Percentiles rank a stretch among this genome's conserved stretches.
These are phyloP conservation scores for Ceratina australensis DNA, from an alignment of 1,140 invertebrate species.

Conservation along the genomic window DNA sequence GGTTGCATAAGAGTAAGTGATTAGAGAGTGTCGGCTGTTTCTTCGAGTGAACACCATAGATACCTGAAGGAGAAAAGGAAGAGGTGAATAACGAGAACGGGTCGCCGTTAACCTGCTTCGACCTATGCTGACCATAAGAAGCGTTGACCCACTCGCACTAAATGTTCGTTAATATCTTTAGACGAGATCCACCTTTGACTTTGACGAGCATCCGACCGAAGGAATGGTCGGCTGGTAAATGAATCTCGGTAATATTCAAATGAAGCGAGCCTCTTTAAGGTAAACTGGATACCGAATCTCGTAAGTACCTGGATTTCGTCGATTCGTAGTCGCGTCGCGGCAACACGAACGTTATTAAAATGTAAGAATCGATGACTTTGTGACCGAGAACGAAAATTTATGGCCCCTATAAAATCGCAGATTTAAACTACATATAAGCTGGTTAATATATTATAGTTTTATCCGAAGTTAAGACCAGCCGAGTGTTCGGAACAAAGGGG, in stretches of 20 bases:
- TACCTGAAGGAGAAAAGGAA: neutral
- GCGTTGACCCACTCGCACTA: constrained; percentile 18
- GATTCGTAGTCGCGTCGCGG: too few relatives aligned
- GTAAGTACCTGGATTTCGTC: too few relatives aligned
- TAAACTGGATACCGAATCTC: neutral
- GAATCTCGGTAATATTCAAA: constrained; percentile 2
- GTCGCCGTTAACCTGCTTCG: neutral
- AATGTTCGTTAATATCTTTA: neutral
- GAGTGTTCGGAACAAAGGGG: neutral
- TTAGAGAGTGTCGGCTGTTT: neutral
- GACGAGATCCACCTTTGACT: neutral
- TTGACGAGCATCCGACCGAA: neutral
- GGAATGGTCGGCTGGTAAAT: neutral
- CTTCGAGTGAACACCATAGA: neutral
- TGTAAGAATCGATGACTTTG: too few relatives aligned
- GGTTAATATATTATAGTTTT: too few relatives aligned
- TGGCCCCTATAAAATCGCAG: too few relatives aligned
- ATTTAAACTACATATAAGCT: too few relatives aligned
- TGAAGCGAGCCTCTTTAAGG: neutral
- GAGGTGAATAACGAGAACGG: constrained; percentile 9
- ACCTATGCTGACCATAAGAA: constrained; percentile 1
- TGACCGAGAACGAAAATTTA: too few relatives aligned
- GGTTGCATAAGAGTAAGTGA: neutral
- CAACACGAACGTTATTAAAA: too few relatives aligned
- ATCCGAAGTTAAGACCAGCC: too few relatives aligned